phyloP scores from a whole-genome alignment of 1,140 invertebrate genomes.

The Formica exsecta region DNA sequence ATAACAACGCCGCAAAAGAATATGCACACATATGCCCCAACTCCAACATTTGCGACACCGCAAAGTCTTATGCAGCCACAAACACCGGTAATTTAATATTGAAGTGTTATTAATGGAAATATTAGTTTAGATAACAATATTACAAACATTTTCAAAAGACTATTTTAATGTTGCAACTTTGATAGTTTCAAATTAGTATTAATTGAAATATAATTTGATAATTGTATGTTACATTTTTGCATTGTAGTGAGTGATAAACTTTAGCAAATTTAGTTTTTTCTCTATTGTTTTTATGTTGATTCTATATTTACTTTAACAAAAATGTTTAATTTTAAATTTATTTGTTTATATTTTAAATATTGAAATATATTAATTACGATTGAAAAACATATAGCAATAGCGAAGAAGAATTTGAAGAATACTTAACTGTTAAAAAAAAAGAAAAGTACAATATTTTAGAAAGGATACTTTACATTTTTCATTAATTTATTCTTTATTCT shows the following conservation, averaged over 20 bases:
- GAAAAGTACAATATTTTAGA: too few species aligned
- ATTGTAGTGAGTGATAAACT: neutral
- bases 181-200: neutral
- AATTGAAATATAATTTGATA: neutral
- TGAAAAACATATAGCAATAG: too few species aligned
- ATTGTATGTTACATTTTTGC: neutral
- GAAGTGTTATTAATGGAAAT: too few species aligned
- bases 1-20: slow-evolving; percentile 89
- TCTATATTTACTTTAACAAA: too few species aligned
- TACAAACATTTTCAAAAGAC: neutral
- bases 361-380: too few species aligned
- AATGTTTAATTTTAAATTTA: slow-evolving; percentile 1
- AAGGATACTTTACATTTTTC: neutral
- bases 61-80: slow-evolving; percentile 94
- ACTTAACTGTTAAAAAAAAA: too few species aligned
- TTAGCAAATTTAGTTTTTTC: neutral
- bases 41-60: slow-evolving; percentile 90
- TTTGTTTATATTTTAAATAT: neutral
- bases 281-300: neutral
- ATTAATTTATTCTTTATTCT: slow-evolving; percentile 9
- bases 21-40: slow-evolving; percentile 90
- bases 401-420: too few species aligned
- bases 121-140: too few species aligned
- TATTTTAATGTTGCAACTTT: neutral
- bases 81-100: slow-evolving; percentile 90